These are phyloP conservation scores for Tanytarsus gracilentus DNA, from an alignment of 2,888 invertebrate species.

Conservation along the genomic window DNA sequence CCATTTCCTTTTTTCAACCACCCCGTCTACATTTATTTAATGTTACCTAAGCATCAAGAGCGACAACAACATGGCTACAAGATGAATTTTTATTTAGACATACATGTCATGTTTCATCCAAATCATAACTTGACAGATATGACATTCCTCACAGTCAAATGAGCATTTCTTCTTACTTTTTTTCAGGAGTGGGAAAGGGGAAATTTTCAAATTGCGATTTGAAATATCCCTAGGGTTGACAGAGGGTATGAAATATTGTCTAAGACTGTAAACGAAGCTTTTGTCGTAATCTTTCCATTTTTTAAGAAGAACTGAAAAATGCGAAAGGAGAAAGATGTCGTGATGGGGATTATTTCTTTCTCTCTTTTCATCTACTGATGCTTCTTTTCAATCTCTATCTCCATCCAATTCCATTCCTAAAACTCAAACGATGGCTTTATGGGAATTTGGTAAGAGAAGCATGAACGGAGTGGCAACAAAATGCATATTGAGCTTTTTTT, in stretches of 20 bases:
- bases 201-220: slow-evolving; percentile 6
- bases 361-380: neutral
- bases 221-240: slow-evolving; percentile 17
- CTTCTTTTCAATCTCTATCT: neutral
- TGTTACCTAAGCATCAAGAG: neutral
- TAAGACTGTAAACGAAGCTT: slow-evolving; percentile 20
- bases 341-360: slow-evolving; percentile 13
- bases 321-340: neutral
- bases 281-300: slow-evolving; percentile 17
- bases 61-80: neutral
- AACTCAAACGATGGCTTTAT: slow-evolving; percentile 7
- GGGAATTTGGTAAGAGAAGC: neutral
- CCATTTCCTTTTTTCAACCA: neutral
- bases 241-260: slow-evolving; percentile 16
- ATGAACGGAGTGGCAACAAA: neutral
- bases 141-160: slow-evolving; percentile 15
- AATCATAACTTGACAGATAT: slow-evolving; percentile 21
- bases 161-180: neutral
- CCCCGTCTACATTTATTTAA: no score
- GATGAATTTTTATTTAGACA: slow-evolving; percentile 1
- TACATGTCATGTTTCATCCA: slow-evolving; percentile 18
- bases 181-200: neutral
- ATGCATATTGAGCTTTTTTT: neutral
- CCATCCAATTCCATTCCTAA: neutral
- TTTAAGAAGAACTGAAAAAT: neutral